Conservation (phyloP, 2,888 invertebrate species). For the Bellardia bayeri region DNA sequence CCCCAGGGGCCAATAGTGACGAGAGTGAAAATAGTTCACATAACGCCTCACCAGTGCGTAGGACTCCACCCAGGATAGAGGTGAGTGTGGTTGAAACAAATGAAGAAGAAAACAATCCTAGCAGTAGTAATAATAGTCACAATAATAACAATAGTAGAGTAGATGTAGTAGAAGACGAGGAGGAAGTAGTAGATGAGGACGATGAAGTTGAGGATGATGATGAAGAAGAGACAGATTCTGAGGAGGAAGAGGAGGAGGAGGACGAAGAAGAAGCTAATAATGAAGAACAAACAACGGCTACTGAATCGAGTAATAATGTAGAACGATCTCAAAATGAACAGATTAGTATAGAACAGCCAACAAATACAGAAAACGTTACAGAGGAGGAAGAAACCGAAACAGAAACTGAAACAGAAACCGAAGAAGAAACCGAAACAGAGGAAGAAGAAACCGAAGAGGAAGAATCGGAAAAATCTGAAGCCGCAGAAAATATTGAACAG, state of each 20-base stretch:
- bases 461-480: conserved; percentile 1
- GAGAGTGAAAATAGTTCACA: conserved; percentile 85
- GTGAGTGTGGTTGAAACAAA: conserved; percentile 87
- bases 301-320: background rate
- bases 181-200: conserved; percentile 68
- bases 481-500: conserved; percentile 30
- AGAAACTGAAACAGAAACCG: conserved; percentile 67
- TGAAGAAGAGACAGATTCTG: conserved; percentile 37
- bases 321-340: background rate
- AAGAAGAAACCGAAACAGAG: conserved; percentile 58
- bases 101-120: conserved; percentile 77
- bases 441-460: conserved; percentile 38
- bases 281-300: background rate
- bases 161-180: conserved; percentile 73
- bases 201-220: conserved; percentile 51
- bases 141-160: conserved; percentile 44
- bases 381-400: conserved; percentile 52
- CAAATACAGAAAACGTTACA: conserved; percentile 12
- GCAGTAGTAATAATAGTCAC: conserved; percentile 49
- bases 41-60: conserved; percentile 87
- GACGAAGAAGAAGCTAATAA: background rate
- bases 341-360: conserved; percentile 32
- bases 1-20: conserved; percentile 83
- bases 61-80: conserved; percentile 90
- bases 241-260: conserved; percentile 1